Base-by-base conservation (phyloP, 1,140 invertebrate genomes). In the Araneus ventricosus region DNA sequence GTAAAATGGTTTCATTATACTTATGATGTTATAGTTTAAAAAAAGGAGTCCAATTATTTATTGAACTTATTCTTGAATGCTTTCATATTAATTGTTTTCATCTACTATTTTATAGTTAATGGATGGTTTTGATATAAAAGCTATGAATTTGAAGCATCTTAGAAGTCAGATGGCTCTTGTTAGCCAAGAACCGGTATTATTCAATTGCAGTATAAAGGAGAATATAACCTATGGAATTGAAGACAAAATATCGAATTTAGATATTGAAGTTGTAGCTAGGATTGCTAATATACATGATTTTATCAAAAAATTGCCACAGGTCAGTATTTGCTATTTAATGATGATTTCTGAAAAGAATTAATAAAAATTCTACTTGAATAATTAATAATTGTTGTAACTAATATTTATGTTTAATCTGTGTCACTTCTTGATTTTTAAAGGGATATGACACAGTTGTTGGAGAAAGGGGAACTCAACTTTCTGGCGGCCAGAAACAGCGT, bases 211-310 rank as follows among this genome's bases (percentile, higher is more conserved):
- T 27, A 98, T 99, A 94, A 96, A 96, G 0, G 97, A 99, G 94
- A 99, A 99, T 95, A 99, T 99, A 94, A 97, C 97, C 0, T 99
- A 99, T 95, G 98, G 98, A 39, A 97, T 95, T 86, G 96, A 94
- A 84, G 89, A 82, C 4, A 67, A 88, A 41, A 67, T 95, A 1
- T 93, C 94, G 4, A 89, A 95, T 41, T 94, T 90, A 5, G 95
- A 95, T n/a, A 95, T 96, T 30, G 95, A 95, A 90, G 89, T 94
- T 10, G 96, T 95, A n/a, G 95, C 95, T 3, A 95, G 94, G 80
- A 92, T 94, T 84, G 96, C 96, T 10, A 96, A 96, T 94, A 95
- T 95, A 80, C 95, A 96, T 92, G 94, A 95, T n/a, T 96, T 96
- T 90, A 96, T 96, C 30, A n/a, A 20, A 41, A 27, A 67, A 17